Conservation (phyloP, 2,113 vertebrate genomes). For the Spermophilus dauricus region DNA sequence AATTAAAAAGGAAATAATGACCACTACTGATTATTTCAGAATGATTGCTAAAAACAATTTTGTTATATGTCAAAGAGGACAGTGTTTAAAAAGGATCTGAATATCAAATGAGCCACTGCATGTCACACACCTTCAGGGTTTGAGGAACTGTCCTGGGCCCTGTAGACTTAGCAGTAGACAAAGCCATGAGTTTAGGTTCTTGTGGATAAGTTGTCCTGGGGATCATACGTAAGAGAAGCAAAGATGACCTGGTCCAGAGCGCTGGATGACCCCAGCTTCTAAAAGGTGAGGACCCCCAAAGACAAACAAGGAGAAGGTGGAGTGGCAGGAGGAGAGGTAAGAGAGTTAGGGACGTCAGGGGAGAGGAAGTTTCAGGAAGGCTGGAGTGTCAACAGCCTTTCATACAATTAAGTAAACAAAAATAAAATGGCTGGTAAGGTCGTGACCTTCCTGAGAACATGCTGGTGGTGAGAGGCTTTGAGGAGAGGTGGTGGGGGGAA, state of each 20-base stretch:
- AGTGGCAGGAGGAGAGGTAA: background rate
- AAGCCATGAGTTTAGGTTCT: background rate
- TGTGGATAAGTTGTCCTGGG: background rate
- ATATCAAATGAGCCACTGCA: background rate
- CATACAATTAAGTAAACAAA: background rate
- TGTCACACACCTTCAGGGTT: background rate
- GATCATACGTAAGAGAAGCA: background rate
- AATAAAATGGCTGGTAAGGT: background rate
- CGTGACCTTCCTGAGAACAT: background rate
- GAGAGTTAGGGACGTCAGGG: background rate
- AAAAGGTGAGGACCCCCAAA: background rate
- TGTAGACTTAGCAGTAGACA: background rate
- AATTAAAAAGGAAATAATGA: background rate
- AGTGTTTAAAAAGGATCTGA: background rate
- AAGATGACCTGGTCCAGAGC: background rate
- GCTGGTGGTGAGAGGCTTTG: background rate
- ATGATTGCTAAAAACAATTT: background rate
- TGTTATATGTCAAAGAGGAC: background rate
- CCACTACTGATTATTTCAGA: conserved; percentile 3
- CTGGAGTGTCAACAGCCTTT: background rate
- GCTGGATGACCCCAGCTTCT: background rate
- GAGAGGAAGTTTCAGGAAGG: background rate
- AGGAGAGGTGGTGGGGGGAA: background rate
- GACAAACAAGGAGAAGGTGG: background rate
- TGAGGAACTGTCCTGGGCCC: background rate